A percentile compares a stretch with the other conserved stretches of the same genome.
These are phyloP conservation scores for Mimachlamys varia DNA, from an alignment of 2,888 invertebrate genomes.

Conservation along the genomic window DNA sequence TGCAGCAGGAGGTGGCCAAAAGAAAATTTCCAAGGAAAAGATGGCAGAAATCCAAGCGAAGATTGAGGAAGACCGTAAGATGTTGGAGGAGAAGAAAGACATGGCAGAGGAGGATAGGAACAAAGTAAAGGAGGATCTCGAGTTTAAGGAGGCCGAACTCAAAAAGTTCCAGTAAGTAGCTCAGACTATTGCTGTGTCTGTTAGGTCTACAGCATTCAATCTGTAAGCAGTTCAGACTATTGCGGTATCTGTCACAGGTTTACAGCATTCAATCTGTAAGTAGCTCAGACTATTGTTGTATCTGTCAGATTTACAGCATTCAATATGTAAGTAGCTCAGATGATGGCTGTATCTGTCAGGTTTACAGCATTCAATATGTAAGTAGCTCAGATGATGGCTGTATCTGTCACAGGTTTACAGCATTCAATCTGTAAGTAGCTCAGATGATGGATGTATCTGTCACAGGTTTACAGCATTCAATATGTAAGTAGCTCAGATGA, in stretches of 20 bases:
- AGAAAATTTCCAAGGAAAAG: conserved; percentile 81
- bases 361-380: no score
- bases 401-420: no score
- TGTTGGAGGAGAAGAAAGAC: conserved; percentile 82
- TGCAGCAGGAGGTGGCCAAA: conserved; percentile 31
- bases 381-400: no score
- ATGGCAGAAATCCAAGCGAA: conserved; percentile 82
- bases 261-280: no score
- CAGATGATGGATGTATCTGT: no score
- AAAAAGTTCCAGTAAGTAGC: conserved; percentile 85
- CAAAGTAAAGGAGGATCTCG: conserved; percentile 85
- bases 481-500: no score
- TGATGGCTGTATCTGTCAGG: no score
- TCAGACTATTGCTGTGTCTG: not conserved
- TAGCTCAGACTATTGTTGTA: conserved; percentile 26
- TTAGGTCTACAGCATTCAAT: not conserved
- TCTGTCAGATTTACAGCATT: not conserved
- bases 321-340: not conserved
- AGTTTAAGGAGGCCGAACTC: conserved; percentile 88
- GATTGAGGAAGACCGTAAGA: conserved; percentile 82
- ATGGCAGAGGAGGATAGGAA: conserved; percentile 86
- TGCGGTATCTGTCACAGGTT: no score
- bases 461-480: no score
- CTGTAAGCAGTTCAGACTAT: no score
- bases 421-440: no score